phyloP scores from a whole-genome alignment of 2,888 invertebrate genomes.

The Caenorhabditis uteleia region DNA sequence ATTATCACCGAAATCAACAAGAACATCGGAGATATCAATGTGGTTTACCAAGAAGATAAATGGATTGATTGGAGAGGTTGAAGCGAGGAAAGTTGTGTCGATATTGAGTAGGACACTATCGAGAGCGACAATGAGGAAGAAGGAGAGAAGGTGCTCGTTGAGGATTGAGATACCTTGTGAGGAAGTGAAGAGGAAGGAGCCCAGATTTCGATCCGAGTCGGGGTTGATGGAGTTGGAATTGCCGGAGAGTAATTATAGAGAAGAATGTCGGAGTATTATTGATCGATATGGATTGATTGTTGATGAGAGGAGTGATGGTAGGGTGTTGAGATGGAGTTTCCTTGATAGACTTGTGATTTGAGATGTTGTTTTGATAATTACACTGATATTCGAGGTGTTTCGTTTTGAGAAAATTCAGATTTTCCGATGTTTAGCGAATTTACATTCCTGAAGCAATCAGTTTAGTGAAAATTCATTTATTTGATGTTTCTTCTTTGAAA shows the following conservation, averaged over 20 bases:
- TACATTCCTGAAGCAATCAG: no score
- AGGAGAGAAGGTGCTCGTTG: conserved; percentile 11
- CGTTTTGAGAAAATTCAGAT: no score
- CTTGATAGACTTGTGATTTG: no score
- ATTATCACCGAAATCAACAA: conserved; percentile 13
- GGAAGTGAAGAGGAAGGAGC: conserved; percentile 7
- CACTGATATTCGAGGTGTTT: no score
- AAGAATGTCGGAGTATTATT: conserved; percentile 22
- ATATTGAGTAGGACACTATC: conserved; percentile 29
- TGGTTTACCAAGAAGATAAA: conserved; percentile 32
- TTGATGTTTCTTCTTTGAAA: no score
- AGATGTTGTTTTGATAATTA: no score
- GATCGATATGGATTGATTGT: conserved; percentile 35
- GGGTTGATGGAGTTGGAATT: conserved; percentile 9
- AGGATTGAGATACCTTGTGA: conserved; percentile 2
- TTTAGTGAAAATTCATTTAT: no score
- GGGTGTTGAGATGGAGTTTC: no score
- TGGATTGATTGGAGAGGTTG: conserved; percentile 7
- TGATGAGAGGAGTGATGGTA: conserved; percentile 23
- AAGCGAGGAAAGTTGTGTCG: conserved; percentile 13
- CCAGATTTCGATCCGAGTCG: conserved; percentile 22
- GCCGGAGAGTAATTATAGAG: conserved; percentile 16
- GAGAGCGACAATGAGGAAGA: conserved; percentile 17
- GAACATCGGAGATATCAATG: conserved; percentile 18
- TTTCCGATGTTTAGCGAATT: not conserved